A percentile compares a stretch with the other conserved stretches of the same genome.
phyloP scores from a whole-genome alignment of 2,113 vertebrate species.

The Apus apus region DNA sequence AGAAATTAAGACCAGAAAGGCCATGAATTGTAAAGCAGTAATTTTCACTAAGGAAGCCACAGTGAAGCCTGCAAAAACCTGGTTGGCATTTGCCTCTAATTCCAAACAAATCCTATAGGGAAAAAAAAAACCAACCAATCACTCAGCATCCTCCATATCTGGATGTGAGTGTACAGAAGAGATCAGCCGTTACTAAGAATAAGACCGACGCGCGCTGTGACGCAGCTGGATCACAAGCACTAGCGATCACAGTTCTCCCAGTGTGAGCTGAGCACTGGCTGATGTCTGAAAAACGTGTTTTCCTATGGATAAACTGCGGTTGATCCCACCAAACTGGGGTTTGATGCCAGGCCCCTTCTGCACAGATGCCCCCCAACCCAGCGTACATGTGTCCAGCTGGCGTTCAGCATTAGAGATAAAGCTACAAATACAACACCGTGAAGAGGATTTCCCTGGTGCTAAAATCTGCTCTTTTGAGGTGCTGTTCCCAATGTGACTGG shows the following conservation, averaged over 20 bases:
- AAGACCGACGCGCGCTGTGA: background rate
- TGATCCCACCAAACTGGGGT: rapidly evolving
- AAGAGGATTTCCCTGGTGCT: background rate
- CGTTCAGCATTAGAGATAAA: background rate
- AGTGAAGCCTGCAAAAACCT: background rate
- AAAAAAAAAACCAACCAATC: background rate
- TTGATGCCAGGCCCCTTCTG: background rate
- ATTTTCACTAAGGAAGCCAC: background rate
- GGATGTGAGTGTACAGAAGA: background rate
- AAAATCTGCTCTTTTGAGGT: background rate
- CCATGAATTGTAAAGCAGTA: background rate
- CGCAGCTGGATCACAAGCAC: background rate
- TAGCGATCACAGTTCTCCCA: background rate
- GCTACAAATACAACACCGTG: background rate
- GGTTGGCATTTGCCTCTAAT: background rate
- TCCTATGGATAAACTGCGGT: background rate
- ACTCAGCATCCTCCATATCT: background rate
- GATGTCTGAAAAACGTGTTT: background rate
- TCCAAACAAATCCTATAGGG: background rate
- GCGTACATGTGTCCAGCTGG: background rate
- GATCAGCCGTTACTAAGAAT: conserved; percentile 39
- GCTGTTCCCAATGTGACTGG: background rate
- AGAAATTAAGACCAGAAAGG: background rate
- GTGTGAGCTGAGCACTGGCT: background rate
- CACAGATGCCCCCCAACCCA: background rate